Base-by-base conservation (phyloP, 2,113 vertebrate species). In the Poecilia latipinna region DNA sequence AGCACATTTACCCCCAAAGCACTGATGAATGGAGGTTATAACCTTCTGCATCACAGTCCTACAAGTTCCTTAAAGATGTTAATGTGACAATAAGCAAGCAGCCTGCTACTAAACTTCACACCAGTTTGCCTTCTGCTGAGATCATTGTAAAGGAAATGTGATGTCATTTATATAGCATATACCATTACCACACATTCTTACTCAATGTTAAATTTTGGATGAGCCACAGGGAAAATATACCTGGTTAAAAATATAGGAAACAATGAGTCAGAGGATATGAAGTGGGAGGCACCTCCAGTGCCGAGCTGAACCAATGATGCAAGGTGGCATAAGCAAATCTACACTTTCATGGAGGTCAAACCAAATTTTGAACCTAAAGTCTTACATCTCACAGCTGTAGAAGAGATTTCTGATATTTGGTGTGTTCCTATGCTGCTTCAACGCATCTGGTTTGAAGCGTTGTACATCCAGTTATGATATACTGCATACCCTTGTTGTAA, bases 211-310 rank as follows among this genome's bases (percentile, higher is more conserved):
- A 62, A 68, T 72, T 57, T 42, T 79, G 70, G 70, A 74, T 77
- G n/a, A 39, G 26, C 1, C 2, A 7, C 39, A 83, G 78, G 57
- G 68, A 68, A 86, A 83, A 37, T 64, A 79, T 48, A 68, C 44
- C 71, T 71, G 29, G 26, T 29, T 42, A 22, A 66, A 77, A 24
- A 57, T 1, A 77, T 24, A 39, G 79, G 63, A 80, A 84, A 51
- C n/a, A 26, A 67, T 80, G 77, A 78, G 39, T 86, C 73, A 82
- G n/a, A 37, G 74, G 75, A 61, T 39, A 70, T 70, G 12, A 54
- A 79, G 68, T 65, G 32, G 68, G 35, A 63, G 32, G 66, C 39
- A 42, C 39, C 39, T 42, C 39, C 39, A 42, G 22, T 17, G n/a
- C 51, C 10, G 2, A 10, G 24, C 51, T n/a, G 7, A 57, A 10